Conservation (phyloP, 2,888 invertebrate species). For the Gortyna flavago region DNA sequence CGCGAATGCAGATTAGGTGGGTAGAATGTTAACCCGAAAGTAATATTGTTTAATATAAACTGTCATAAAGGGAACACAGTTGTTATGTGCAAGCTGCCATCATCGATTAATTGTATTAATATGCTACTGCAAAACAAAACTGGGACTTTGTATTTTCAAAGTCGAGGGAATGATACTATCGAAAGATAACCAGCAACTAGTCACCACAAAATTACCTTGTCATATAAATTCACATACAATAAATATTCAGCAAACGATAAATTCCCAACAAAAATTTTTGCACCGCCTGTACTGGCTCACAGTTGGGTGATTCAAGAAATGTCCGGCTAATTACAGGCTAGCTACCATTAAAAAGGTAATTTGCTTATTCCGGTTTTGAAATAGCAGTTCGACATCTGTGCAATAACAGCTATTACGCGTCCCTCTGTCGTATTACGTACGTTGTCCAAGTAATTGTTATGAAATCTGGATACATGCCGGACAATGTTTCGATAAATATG, state of each 20-base stretch:
- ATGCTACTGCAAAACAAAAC: not conserved
- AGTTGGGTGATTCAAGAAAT: conserved; percentile 80
- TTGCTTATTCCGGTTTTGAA: conserved; percentile 81
- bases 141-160: not conserved
- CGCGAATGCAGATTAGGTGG: too few species aligned
- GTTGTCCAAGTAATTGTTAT: conserved; percentile 61
- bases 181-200: not conserved
- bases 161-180: not conserved
- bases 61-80: not conserved
- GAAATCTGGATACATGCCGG: conserved; percentile 56
- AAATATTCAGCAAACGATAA: conserved; percentile 19
- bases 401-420: conserved; percentile 74
- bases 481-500: conserved; percentile 59
- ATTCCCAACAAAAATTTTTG: conserved; percentile 31
- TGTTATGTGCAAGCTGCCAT: not conserved
- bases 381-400: conserved; percentile 79
- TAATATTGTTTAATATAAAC: not conserved
- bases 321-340: conserved; percentile 77
- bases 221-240: conserved; percentile 6
- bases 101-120: not conserved
- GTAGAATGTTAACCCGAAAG: not conserved
- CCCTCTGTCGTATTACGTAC: conserved; percentile 48
- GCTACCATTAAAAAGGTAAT: conserved; percentile 75
- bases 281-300: conserved; percentile 63
- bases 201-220: not conserved